Base-by-base conservation (phyloP, 2,888 invertebrate genomes). In the Amphipyra berbera region DNA sequence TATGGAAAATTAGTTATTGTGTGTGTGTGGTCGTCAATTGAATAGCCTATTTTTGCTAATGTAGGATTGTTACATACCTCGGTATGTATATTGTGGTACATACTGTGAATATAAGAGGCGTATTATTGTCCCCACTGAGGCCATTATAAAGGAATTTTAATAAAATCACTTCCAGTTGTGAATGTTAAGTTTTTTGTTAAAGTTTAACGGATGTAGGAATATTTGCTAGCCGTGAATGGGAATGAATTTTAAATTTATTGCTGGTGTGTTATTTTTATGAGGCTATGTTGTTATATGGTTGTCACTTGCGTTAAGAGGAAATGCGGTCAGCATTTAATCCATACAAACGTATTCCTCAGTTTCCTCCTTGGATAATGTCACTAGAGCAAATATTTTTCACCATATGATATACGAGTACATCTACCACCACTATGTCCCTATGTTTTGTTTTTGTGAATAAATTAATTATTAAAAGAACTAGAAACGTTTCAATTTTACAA, bases 11-110 rank as follows among this genome's bases (percentile, higher is more conserved):
- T 2, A 66, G 9, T 37, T 37, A 1, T 7, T 37, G 12, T 53
- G 0, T 6, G 33, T 57, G 21, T 54, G 44, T 38, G 46, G 38
- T 38, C 3, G 40, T 49, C 48, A 57, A 45, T 49, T 45, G 14
- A 71, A 72, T 65, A 15, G 38, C 0, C n/a, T 49, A 57, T 73
- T 60, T 57, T 60, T 57, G 68, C 68, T 57, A 56, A 61, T 73
- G 40, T 68, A 1, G 6, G 6, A 42, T 56, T 38, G n/a, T 40
- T 35, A 52, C 1, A 41, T 45, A 46, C 13, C 7, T 12, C 2
- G 33, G 0, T 53, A 60, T 55, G 27, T 68, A 57, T 13, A 46
- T 59, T 15, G 2, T 0, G 1, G 45, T 42, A 49, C 41, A 35
- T 66, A 55, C 33, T 38, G 12, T 44, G 65, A 64, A 58, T 58